A percentile compares a stretch with the other conserved stretches of the same genome.
Conservation (phyloP, 35 echinoderm and acorn worm species). For the Hemicentrotus pulcherrimus region DNA sequence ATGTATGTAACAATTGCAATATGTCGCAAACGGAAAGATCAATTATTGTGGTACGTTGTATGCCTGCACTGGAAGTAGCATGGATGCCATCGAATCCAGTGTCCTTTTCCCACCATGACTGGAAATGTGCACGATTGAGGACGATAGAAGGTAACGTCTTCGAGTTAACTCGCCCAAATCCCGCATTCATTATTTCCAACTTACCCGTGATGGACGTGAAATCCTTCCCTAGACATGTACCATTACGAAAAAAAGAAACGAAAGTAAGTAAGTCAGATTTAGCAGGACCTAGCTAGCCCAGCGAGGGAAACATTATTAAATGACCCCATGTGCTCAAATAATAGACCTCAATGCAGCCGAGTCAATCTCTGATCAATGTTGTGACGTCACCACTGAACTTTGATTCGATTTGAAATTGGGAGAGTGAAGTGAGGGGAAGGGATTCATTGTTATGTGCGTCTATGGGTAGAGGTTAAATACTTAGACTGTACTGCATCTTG, state of each 20-base stretch:
- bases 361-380: not conserved
- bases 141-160: not conserved
- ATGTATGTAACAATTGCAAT: not conserved
- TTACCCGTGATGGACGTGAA: not conserved
- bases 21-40: not conserved
- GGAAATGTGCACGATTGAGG: not conserved
- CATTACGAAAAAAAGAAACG: not conserved
- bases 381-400: constrained; percentile 2
- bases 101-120: not conserved
- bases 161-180: not conserved
- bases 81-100: not conserved
- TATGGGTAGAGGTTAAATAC: too few species aligned
- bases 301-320: constrained; percentile 2
- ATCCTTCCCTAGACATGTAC: not conserved
- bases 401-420: not conserved
- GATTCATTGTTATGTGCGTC: too few species aligned
- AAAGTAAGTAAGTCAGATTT: not conserved
- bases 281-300: not conserved
- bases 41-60: not conserved
- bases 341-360: not conserved
- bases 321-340: not conserved
- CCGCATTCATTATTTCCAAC: not conserved
- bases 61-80: not conserved
- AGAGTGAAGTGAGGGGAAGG: not conserved
- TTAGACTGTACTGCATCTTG: too few species aligned